Percentiles rank a stretch among this genome's conserved stretches.
These are phyloP conservation scores for Opisthograptis luteolata DNA, from an alignment of 2,888 invertebrate genomes.

Conservation along the genomic window DNA sequence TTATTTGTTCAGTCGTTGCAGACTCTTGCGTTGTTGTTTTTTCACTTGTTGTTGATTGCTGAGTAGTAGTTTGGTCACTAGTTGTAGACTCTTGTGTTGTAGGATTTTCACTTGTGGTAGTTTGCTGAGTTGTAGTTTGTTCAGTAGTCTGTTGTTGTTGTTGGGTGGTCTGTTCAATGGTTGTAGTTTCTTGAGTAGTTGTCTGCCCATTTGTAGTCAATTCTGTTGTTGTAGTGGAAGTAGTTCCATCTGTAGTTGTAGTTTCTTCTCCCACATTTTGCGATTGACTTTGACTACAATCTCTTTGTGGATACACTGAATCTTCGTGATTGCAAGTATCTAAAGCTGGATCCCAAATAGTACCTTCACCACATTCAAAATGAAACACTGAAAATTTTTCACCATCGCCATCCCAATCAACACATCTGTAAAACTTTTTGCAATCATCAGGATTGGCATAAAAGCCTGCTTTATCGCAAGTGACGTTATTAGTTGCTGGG, in stretches of 20 bases:
- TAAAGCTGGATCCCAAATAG: conserved; percentile 88
- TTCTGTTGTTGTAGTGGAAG: conserved; percentile 42
- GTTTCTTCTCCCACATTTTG: conserved; percentile 37
- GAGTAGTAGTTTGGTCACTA: conserved; percentile 36
- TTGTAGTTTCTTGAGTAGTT: conserved; percentile 38
- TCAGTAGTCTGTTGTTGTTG: too few relatives aligned
- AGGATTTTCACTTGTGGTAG: conserved; percentile 34
- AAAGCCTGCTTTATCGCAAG: conserved; percentile 85
- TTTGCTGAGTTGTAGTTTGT: conserved; percentile 30
- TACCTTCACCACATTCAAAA: conserved; percentile 88
- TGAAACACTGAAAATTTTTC: conserved; percentile 85
- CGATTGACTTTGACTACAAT: conserved; percentile 65
- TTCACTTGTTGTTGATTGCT: conserved; percentile 33
- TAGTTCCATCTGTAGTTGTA: conserved; percentile 35
- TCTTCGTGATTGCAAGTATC: conserved; percentile 88
- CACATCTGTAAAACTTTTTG: conserved; percentile 87
- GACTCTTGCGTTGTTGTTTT: conserved; percentile 31
- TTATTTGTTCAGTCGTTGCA: conserved; percentile 36
- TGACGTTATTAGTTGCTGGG: conserved; percentile 52
- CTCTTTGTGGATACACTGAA: conserved; percentile 85
- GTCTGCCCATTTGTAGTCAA: conserved; percentile 39
- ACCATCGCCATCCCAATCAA: conserved; percentile 84
- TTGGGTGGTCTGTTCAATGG: conserved; percentile 32
- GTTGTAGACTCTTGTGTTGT: conserved; percentile 35
- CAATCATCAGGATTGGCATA: conserved; percentile 85